Evolutionary conservation across 1,140 invertebrate genomes (phyloP), one percentile per base, ranked within the genome.

Genomic region (Matsumurasca onukii): DNA sequence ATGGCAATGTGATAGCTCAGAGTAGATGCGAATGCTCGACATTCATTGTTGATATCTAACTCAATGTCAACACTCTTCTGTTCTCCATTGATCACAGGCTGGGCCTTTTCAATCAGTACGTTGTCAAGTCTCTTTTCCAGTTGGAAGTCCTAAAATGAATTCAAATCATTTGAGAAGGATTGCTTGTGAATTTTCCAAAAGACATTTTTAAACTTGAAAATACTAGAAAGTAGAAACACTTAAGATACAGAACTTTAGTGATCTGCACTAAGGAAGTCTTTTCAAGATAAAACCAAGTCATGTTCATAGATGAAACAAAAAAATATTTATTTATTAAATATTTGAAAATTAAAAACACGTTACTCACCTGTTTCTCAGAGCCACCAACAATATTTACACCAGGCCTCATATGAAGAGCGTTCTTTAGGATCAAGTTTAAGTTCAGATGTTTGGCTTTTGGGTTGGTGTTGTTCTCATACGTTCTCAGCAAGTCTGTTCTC

Each of bases 1-100:
- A 89, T 89, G 2, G 95, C 94, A 77, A 98, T 94, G 75, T 95
- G 87, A 78, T 98, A 98, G 74, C 94, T 97, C 0, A 99, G 83
- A 0, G 97, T 98, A 1, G 94, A 90, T 9, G 88, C 93, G 80
- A 99, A 99, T 2, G 95, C 90, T 64, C 97, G 83, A 74, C 94
- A 92, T 79, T 95, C 92, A 78, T 99, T 99, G 49, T 87, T 89
- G 70, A 98, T 97, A 34, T 82, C 84, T 86, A 94, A 89, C 61
- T 89, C 83, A 57, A 98, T 88, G 55, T 88, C 84, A 1, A 94
- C 84, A 51, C 82, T 82, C 27, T 86, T 83, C 62, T 86, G 78
- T 30, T 82, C 79, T 0, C 93, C 92, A 62, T 91, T 87, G 31
- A 98, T 80, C 22, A 98, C 88, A 45, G 87, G 84, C 66, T 83